Evolutionary conservation across 2,888 invertebrate species (phyloP).

Genomic region (Machimus rusticus): DNA sequence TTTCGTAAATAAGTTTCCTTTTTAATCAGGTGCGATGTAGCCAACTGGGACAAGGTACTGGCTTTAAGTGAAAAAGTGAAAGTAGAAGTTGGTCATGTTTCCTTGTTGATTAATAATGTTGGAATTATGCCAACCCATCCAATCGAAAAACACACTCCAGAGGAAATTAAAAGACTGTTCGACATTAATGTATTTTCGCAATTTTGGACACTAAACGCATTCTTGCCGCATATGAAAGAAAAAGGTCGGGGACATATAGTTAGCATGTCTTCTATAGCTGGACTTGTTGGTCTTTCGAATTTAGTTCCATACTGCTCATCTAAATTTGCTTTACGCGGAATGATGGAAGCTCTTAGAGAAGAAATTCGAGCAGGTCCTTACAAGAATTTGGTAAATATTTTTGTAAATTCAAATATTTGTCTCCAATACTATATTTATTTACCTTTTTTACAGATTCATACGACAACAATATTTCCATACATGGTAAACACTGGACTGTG

Average conservation of each 20-base stretch:
- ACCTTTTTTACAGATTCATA: slow-evolving; percentile 67
- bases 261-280: slow-evolving; percentile 79
- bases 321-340: slow-evolving; percentile 82
- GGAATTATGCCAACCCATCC: slow-evolving; percentile 85
- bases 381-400: slow-evolving; percentile 53
- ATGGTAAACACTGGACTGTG: slow-evolving; percentile 88
- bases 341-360: slow-evolving; percentile 83
- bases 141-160: slow-evolving; percentile 70
- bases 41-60: slow-evolving; percentile 73
- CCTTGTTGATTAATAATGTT: slow-evolving; percentile 84
- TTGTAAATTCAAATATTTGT: background rate
- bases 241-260: slow-evolving; percentile 80
- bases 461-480: slow-evolving; percentile 86
- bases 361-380: slow-evolving; percentile 71
- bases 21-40: slow-evolving; percentile 75
- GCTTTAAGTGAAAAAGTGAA: slow-evolving; percentile 70
- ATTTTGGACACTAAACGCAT: slow-evolving; percentile 78
- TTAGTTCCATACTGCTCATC: slow-evolving; percentile 82
- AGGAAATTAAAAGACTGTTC: slow-evolving; percentile 75
- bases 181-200: slow-evolving; percentile 82
- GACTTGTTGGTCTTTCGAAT: slow-evolving; percentile 75
- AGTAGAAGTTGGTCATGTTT: slow-evolving; percentile 77
- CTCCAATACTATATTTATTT: background rate
- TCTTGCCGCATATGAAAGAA: slow-evolving; percentile 78
- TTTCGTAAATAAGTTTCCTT: background rate